Evolutionary conservation across 2,113 vertebrate genomes (phyloP), one percentile per base, ranked within the genome.

Genomic region (Gobio gobio): DNA sequence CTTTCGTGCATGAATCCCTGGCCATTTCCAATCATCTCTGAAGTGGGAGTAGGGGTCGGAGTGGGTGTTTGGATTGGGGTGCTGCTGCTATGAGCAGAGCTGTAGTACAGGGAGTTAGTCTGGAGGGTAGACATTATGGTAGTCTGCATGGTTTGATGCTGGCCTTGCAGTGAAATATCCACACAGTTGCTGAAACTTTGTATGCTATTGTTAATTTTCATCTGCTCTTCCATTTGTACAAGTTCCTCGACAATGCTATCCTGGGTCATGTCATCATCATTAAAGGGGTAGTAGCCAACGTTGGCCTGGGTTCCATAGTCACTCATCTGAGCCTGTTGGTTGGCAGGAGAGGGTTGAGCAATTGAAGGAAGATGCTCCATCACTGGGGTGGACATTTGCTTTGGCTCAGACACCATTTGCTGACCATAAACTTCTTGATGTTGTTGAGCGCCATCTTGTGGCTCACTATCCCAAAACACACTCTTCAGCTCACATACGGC

Each of bases 241-340:
- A 99, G 93, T 90, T 99, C 98, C 91, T 99, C 98, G 86, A 99
- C 98, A 66, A 99, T 99, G 93, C 98, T 99, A 89, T 99, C 98
- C 89, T 99, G 98, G 51, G 98, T 99, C 75, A 99, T 96, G 72
- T 99, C 98, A 0, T 99, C 98, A 63, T 99, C 98, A 83, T 99
- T 97, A 89, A 99, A 99, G 2, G 95, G 93, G 81, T 99, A 99
- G 93, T 95, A 99, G 90, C 94, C 96, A 54, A 96, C 94, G 0
- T 92, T 95, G 63, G 95, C 91, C 63, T 95, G 96, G 61, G 95
- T 91, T 79, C 94, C 93, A 85, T 95, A 95, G 26, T 95, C 95
- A 89, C 94, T 96, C 87, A 96, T 90, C 61, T 89, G 88, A 45
- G 95, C 89, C 90, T 97, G 93, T 86, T 96, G 96, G 89, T 92